phyloP scores from a whole-genome alignment of 2,113 vertebrate genomes.

The Epinephelus moara region DNA sequence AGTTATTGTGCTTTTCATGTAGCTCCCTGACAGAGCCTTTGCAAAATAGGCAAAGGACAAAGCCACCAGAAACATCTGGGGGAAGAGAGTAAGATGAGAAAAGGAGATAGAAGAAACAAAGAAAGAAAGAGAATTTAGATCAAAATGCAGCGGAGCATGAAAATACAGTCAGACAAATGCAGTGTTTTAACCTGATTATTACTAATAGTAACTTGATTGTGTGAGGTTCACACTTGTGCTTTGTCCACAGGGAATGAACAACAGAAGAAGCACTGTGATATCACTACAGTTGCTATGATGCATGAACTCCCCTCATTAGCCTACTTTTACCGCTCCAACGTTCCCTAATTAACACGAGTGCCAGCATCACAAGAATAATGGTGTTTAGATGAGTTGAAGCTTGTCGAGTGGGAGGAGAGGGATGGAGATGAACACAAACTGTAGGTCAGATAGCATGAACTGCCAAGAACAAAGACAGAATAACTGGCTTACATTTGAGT shows the following conservation, averaged over 20 bases:
- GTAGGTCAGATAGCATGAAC: neutral
- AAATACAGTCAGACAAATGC: neutral
- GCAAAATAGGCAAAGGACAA: slow-evolving; percentile 95
- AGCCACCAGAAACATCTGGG: slow-evolving; percentile 91
- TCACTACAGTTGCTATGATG: neutral
- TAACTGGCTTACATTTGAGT: neutral
- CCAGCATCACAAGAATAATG: slow-evolving; percentile 3
- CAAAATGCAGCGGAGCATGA: neutral
- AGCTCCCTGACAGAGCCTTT: slow-evolving; percentile 93
- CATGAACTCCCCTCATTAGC: slow-evolving; percentile 30
- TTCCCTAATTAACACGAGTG: slow-evolving; percentile 32
- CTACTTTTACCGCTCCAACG: neutral
- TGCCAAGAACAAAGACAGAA: neutral
- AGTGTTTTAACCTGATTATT: slow-evolving; percentile 2
- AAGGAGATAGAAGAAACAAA: slow-evolving; percentile 27
- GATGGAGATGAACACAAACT: neutral
- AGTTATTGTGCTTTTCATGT: slow-evolving; percentile 96
- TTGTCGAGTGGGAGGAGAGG: neutral
- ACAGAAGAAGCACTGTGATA: neutral
- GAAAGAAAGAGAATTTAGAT: slow-evolving; percentile 19
- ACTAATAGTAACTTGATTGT: neutral
- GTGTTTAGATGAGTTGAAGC: neutral
- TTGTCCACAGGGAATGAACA: neutral
- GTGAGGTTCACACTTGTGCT: slow-evolving; percentile 16
- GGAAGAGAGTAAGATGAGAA: slow-evolving; percentile 51